Percentiles rank a stretch among this genome's conserved stretches.
Evolutionary conservation across 2,797 vertebrate genomes (phyloP).

Genomic region (Phaenicophaeus curvirostris): DNA sequence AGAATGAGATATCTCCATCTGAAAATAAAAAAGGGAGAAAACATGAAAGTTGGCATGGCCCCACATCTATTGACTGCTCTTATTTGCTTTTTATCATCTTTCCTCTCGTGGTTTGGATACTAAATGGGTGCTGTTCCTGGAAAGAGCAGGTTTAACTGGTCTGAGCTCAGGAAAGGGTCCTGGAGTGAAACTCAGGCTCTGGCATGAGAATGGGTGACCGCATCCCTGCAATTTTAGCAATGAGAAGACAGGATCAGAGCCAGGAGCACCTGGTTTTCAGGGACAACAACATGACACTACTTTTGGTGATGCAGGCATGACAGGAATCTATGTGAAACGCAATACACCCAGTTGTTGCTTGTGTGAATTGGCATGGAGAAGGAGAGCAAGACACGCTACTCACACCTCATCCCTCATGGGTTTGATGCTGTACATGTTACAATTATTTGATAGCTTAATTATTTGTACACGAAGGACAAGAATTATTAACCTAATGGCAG

Average conservation of each 20-base stretch:
- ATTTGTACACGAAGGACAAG: neutral
- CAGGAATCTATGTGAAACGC: neutral
- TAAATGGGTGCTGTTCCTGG: neutral
- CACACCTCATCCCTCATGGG: neutral
- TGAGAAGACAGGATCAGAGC: neutral
- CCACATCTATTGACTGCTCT: rapidly evolving
- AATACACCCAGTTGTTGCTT: neutral
- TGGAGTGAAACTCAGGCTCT: neutral
- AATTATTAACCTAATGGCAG: neutral
- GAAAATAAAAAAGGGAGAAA: neutral
- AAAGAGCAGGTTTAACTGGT: neutral
- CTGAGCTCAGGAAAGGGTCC: neutral
- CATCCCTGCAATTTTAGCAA: neutral
- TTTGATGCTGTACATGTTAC: neutral
- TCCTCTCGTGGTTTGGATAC: neutral
- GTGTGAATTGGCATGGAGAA: neutral
- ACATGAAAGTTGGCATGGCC: neutral
- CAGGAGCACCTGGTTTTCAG: neutral
- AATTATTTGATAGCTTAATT: neutral
- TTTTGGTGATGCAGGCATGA: neutral
- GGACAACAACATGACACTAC: neutral
- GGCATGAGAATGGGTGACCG: rapidly evolving
- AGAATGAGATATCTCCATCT: rapidly evolving
- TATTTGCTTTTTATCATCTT: neutral
- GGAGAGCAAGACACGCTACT: neutral